Conservation (phyloP, 2,113 vertebrate genomes). For the Ameiurus melas region DNA sequence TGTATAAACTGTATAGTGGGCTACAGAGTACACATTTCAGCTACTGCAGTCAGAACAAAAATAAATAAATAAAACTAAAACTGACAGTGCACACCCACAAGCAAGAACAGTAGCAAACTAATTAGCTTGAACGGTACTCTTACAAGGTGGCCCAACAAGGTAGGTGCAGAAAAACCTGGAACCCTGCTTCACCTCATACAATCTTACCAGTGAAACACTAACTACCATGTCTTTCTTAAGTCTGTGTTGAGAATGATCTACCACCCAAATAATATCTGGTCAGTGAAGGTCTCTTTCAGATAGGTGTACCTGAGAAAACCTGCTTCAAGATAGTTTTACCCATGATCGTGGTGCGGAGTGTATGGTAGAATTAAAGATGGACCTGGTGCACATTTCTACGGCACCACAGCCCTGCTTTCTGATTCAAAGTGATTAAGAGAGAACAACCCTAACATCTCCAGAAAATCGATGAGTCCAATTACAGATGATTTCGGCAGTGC, state of each 20-base stretch:
- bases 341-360: neutral
- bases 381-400: neutral
- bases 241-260: neutral
- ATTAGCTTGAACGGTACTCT: neutral
- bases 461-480: constrained; percentile 33
- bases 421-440: constrained; percentile 17
- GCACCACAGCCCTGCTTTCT: neutral
- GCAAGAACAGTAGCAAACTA: neutral
- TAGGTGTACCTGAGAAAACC: neutral
- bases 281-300: neutral
- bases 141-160: neutral
- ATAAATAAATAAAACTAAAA: neutral
- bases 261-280: neutral
- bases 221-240: neutral
- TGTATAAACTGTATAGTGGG: neutral
- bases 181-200: neutral
- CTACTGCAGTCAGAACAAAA: neutral
- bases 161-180: neutral
- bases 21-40: neutral
- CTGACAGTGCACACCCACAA: neutral
- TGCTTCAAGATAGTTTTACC: neutral
- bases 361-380: neutral
- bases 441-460: constrained; percentile 19
- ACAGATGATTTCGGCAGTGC: constrained; percentile 18
- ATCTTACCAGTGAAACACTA: neutral